A percentile compares a stretch with the other conserved stretches of the same genome.
Evolutionary conservation across 2,797 vertebrate genomes (phyloP).

Genomic region (Urocyon cinereoargenteus): DNA sequence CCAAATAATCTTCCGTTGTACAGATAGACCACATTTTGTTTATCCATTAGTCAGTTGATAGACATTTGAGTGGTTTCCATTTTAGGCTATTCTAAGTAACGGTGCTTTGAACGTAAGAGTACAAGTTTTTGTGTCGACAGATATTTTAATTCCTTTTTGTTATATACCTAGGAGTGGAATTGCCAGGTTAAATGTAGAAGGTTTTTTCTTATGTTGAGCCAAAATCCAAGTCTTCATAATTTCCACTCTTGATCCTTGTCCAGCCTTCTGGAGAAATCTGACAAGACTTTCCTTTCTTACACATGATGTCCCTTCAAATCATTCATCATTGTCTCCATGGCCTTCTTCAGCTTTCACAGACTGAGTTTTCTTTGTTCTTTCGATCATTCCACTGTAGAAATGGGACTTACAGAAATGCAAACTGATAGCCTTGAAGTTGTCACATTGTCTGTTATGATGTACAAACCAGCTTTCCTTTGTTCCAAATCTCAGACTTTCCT

Average conservation of each 20-base stretch:
- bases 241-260: not conserved
- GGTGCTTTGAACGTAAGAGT: not conserved
- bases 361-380: slow-evolving; percentile 53
- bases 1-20: not conserved
- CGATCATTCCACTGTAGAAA: not conserved
- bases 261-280: slow-evolving; percentile 14
- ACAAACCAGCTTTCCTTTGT: slow-evolving; percentile 58
- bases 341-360: not conserved
- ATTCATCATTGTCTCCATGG: not conserved
- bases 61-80: not conserved
- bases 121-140: not conserved
- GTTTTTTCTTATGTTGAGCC: slow-evolving; percentile 43
- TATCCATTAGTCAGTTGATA: not conserved
- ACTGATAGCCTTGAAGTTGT: slow-evolving; percentile 43
- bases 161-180: not conserved
- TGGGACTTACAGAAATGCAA: slow-evolving; percentile 36
- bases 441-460: slow-evolving; percentile 29
- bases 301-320: not conserved
- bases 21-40: not conserved
- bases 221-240: slow-evolving; percentile 46
- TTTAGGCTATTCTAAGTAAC: slow-evolving; percentile 28
- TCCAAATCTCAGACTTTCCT: slow-evolving; percentile 2
- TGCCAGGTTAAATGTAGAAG: not conserved
- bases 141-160: slow-evolving; percentile 8
- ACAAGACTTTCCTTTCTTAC: slow-evolving; percentile 43